Evolutionary conservation across 2,888 invertebrate species (phyloP).

Genomic region (Chrysotoxum bicinctum): DNA sequence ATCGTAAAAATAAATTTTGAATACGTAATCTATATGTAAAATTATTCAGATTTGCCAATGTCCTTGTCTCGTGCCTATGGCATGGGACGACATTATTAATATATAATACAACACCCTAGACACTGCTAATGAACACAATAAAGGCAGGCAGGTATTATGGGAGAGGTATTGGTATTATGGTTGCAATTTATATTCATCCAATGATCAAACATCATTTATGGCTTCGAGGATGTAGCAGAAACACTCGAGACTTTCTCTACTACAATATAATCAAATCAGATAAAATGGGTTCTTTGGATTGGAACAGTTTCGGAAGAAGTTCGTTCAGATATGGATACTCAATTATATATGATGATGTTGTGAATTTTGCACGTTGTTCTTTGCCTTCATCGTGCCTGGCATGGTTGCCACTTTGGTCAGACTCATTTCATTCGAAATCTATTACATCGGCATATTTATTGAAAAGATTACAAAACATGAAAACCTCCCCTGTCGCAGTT

Average conservation of each 20-base stretch:
- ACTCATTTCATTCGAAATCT: too few species aligned
- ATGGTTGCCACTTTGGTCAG: not conserved
- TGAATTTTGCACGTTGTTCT: not conserved
- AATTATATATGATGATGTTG: constrained; percentile 10
- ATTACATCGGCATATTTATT: too few species aligned
- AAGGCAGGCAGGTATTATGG: constrained; percentile 41
- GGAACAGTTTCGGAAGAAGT: constrained; percentile 45
- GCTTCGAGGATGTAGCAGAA: constrained; percentile 46
- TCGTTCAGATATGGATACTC: not conserved
- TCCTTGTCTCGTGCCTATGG: not conserved
- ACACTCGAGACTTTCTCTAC: constrained; percentile 43
- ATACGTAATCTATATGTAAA: constrained; percentile 13
- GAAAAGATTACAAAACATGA: too few species aligned
- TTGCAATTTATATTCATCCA: constrained; percentile 42
- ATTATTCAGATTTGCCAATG: constrained; percentile 4
- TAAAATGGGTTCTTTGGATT: constrained; percentile 54
- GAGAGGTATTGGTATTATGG: constrained; percentile 57
- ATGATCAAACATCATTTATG: constrained; percentile 61
- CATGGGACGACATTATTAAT: constrained; percentile 15
- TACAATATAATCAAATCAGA: constrained; percentile 69
- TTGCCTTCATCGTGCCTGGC: not conserved
- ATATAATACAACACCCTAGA: constrained; percentile 58
- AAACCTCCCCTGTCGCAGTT: too few species aligned
- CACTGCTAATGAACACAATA: constrained; percentile 63
- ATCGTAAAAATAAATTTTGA: constrained; percentile 27